Evolutionary conservation across 2,113 vertebrate genomes (phyloP).

Genomic region (Megaceryle torquata): DNA sequence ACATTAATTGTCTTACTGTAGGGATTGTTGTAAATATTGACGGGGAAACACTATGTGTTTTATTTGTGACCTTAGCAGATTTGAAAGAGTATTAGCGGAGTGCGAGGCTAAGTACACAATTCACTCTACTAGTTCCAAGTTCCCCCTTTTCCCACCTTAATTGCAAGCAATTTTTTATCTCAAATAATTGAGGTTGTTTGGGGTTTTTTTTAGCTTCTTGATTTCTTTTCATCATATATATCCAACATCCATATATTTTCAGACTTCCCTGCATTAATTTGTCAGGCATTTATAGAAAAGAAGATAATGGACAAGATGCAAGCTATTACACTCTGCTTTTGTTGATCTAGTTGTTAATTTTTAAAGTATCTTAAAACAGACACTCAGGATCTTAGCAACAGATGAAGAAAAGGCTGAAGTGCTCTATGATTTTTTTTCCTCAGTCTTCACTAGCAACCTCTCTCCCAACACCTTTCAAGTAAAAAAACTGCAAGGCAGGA

Average conservation of each 20-base stretch:
- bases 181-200: background rate
- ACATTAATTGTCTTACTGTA: background rate
- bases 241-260: background rate
- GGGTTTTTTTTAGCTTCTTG: fast-evolving
- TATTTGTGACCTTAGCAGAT: background rate
- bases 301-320: background rate
- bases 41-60: background rate
- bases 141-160: background rate
- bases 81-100: background rate
- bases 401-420: too few relatives aligned
- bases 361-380: background rate
- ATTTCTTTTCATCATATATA: background rate
- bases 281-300: background rate
- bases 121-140: background rate
- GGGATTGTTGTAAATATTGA: background rate
- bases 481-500: too few relatives aligned
- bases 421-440: too few relatives aligned
- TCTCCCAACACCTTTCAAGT: too few relatives aligned
- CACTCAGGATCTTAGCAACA: too few relatives aligned
- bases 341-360: background rate
- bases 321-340: background rate
- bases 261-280: background rate
- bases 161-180: background rate
- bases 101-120: background rate
- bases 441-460: too few relatives aligned